A percentile compares a stretch with the other conserved stretches of the same genome.
Evolutionary conservation across 92 coral and sea anemone species (phyloP).

Genomic region (Galaxea fascicularis): DNA sequence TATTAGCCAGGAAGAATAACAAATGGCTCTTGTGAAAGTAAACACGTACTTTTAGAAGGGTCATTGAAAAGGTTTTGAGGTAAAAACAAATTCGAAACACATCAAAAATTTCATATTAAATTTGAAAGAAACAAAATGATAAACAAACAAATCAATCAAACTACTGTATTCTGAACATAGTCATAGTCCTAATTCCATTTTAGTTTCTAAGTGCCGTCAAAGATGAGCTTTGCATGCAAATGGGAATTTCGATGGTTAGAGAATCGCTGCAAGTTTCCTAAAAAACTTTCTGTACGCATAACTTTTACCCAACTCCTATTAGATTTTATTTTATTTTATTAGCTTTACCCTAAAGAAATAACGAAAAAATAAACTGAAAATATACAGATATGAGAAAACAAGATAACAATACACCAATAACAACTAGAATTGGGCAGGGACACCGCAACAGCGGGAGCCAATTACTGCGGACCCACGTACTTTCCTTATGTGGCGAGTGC

Average conservation of each 20-base stretch:
- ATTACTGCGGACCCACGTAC: no score
- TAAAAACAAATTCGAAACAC: background rate
- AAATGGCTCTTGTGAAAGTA: background rate
- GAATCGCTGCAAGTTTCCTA: background rate
- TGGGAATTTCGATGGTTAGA: background rate
- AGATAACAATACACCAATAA: no score
- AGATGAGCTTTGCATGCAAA: background rate
- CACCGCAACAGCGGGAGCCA: no score
- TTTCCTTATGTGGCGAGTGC: background rate
- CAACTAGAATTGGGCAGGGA: no score
- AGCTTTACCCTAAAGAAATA: no score
- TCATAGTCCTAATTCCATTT: background rate
- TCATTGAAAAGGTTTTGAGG: background rate
- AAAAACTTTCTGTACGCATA: background rate
- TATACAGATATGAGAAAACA: no score
- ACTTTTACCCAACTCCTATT: background rate
- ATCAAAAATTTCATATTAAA: background rate
- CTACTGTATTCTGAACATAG: background rate
- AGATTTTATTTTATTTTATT: no score
- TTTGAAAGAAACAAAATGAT: background rate
- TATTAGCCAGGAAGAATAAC: background rate
- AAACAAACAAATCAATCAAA: no score
- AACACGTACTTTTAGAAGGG: background rate
- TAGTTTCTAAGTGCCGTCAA: background rate
- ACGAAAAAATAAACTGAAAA: no score